phyloP scores from a whole-genome alignment of 2,888 invertebrate species.

The Trichopoda pennipes region DNA sequence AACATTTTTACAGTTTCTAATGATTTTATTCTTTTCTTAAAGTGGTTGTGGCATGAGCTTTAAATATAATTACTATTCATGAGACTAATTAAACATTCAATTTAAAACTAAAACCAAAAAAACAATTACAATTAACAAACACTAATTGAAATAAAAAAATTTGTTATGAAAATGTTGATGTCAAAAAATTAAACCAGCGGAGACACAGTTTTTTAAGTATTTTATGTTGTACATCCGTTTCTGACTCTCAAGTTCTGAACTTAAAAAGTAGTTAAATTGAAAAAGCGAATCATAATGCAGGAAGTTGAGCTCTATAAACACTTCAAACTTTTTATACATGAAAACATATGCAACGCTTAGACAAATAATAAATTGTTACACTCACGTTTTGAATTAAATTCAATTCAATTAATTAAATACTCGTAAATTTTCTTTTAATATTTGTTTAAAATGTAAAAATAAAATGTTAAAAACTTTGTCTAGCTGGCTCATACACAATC shows the following conservation, averaged over 20 bases:
- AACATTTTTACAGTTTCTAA: neutral
- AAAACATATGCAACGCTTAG: neutral
- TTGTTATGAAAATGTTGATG: neutral
- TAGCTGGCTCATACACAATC: too few relatives aligned
- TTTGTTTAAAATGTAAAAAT: too few relatives aligned
- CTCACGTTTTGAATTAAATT: too few relatives aligned
- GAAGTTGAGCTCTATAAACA: slow-evolving; percentile 34
- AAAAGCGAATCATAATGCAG: slow-evolving; percentile 17
- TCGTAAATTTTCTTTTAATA: too few relatives aligned
- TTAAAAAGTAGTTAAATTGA: neutral
- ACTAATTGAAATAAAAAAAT: slow-evolving; percentile 17
- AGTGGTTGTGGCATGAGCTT: slow-evolving; percentile 10
- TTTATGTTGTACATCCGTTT: slow-evolving; percentile 21
- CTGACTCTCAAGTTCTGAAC: neutral
- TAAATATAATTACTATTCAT: slow-evolving; percentile 23
- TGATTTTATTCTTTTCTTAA: neutral
- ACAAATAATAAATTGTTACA: too few relatives aligned
- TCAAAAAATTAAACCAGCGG: neutral
- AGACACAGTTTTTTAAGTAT: neutral
- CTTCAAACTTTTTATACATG: neutral
- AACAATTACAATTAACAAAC: slow-evolving; percentile 35
- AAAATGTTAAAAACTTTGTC: too few relatives aligned
- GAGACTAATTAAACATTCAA: slow-evolving; percentile 36
- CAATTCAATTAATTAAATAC: too few relatives aligned
- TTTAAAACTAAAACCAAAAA: slow-evolving; percentile 13